Evolutionary conservation across 2,113 vertebrate genomes (phyloP).

Genomic region (Pheucticus melanocephalus): DNA sequence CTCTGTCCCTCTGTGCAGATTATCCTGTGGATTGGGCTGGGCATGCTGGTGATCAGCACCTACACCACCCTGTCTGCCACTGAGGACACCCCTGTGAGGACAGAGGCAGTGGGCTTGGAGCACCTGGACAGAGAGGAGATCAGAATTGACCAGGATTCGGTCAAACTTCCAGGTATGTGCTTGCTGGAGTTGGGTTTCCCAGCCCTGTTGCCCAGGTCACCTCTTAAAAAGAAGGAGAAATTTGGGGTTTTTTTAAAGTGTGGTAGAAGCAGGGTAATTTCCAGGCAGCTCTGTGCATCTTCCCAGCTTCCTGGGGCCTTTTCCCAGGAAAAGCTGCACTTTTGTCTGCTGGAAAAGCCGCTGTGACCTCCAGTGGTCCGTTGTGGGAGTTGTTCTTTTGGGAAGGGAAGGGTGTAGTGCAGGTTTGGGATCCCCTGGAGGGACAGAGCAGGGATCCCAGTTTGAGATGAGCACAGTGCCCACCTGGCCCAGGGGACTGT

Average conservation of each 20-base stretch:
- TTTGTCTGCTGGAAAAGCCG: neutral
- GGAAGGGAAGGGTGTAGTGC: neutral
- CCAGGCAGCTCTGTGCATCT: neutral
- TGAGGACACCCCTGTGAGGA: slow-evolving; percentile 48
- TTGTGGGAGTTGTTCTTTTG: neutral
- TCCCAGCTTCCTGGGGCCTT: neutral
- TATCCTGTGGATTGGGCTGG: slow-evolving; percentile 90
- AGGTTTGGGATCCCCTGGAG: neutral
- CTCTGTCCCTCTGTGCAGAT: slow-evolving; percentile 72
- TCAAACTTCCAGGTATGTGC: slow-evolving; percentile 72
- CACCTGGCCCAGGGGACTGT: neutral
- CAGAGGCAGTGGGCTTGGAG: slow-evolving; percentile 47
- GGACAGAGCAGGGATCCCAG: neutral
- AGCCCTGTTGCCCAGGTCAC: neutral
- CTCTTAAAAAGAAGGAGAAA: neutral
- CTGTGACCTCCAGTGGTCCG: accelerated
- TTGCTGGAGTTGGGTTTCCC: neutral
- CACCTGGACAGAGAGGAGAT: slow-evolving; percentile 20
- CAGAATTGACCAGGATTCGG: slow-evolving; percentile 13
- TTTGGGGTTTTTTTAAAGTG: neutral
- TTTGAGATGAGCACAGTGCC: neutral
- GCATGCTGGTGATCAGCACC: slow-evolving; percentile 92
- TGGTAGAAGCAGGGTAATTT: neutral
- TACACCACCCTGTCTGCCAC: slow-evolving; percentile 87
- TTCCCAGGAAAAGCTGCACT: neutral